Percentiles rank a stretch among this genome's conserved stretches.
Conservation (phyloP, 2,797 vertebrate species). For the Acomys russatus region DNA sequence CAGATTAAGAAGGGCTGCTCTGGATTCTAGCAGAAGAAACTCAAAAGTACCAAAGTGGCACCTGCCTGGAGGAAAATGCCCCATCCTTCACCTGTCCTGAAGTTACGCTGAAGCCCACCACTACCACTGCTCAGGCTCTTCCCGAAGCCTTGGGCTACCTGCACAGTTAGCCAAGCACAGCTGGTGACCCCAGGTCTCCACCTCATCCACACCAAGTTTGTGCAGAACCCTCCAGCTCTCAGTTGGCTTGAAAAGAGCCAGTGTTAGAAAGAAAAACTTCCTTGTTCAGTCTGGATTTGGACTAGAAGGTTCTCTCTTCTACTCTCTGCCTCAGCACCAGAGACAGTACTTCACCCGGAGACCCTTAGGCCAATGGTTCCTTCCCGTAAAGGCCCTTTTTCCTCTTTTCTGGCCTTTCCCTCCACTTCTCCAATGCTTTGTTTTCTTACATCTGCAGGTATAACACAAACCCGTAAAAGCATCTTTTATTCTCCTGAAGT, state of each 20-base stretch:
- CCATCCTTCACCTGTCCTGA: not conserved
- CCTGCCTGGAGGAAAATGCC: constrained; percentile 27
- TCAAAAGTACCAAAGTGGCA: not conserved
- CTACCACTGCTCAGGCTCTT: no score
- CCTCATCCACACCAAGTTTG: not conserved
- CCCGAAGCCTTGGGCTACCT: not conserved
- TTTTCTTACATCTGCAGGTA: constrained; percentile 1
- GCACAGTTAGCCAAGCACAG: not conserved
- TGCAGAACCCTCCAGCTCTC: constrained; percentile 25
- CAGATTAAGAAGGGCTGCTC: constrained; percentile 30
- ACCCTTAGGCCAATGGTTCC: not conserved
- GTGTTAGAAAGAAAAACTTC: constrained; percentile 10
- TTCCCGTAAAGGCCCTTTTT: constrained; percentile 22
- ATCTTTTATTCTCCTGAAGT: no score
- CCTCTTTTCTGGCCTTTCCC: not conserved
- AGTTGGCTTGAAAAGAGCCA: constrained; percentile 19
- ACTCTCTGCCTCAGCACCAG: not conserved
- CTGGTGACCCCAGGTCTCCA: not conserved
- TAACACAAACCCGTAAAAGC: not conserved
- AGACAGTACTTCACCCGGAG: constrained; percentile 5
- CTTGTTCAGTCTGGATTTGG: not conserved
- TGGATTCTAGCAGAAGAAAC: not conserved
- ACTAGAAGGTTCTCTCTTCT: constrained; percentile 45
- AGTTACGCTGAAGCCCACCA: not conserved
- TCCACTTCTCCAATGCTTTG: not conserved